phyloP scores from a whole-genome alignment of 2,113 vertebrate genomes.

The Aptenodytes patagonicus region DNA sequence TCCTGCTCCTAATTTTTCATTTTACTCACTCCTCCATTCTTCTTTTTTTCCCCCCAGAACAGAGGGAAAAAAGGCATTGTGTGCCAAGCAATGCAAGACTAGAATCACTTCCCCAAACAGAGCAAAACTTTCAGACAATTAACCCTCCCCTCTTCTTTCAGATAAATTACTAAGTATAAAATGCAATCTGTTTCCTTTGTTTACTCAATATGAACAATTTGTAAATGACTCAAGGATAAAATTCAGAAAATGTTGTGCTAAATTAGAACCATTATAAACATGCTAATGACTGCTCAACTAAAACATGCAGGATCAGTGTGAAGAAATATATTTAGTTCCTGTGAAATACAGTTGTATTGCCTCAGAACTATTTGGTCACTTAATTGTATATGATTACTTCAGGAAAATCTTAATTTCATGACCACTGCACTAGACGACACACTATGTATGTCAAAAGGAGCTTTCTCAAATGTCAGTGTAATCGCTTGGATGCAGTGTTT shows the following conservation, averaged over 20 bases:
- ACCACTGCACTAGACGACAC: conserved; percentile 64
- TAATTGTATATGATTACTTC: conserved; percentile 76
- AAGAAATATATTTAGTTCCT: conserved; percentile 78
- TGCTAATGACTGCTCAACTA: conserved; percentile 82
- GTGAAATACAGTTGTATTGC: conserved; percentile 76
- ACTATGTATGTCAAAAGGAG: conserved; percentile 20
- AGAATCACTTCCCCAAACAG: conserved; percentile 87
- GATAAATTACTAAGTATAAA: conserved; percentile 86
- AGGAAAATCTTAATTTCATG: conserved; percentile 73
- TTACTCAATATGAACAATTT: conserved; percentile 87
- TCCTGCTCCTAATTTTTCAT: conserved; percentile 79
- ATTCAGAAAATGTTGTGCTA: conserved; percentile 85
- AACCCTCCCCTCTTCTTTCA: conserved; percentile 84
- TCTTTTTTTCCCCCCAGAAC: conserved; percentile 46
- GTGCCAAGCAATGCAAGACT: conserved; percentile 85
- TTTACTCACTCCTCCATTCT: conserved; percentile 79
- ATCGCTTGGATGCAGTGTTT: conserved; percentile 42
- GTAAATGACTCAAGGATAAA: conserved; percentile 87
- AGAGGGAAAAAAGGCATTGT: conserved; percentile 77
- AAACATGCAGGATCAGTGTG: conserved; percentile 78
- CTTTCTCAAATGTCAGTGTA: conserved; percentile 48
- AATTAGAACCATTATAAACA: conserved; percentile 87
- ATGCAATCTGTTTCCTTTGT: conserved; percentile 87
- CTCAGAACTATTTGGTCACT: conserved; percentile 76
- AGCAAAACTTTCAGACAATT: conserved; percentile 82